A percentile compares a stretch with the other conserved stretches of the same genome.
These are phyloP conservation scores for Atethmia centrago DNA, from an alignment of 2,888 invertebrate genomes.

Conservation along the genomic window DNA sequence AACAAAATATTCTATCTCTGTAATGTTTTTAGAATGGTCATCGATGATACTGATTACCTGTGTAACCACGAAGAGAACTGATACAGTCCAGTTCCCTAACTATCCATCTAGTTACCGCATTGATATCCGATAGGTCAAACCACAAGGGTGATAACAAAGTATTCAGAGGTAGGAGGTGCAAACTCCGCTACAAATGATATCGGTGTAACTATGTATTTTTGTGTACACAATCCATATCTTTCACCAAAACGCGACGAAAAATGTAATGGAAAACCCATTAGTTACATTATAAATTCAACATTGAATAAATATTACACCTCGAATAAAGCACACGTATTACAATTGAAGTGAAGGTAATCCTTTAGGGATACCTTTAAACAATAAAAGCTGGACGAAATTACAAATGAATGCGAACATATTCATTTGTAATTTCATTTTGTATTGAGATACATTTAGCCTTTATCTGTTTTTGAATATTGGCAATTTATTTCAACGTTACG, in stretches of 20 bases:
- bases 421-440: slow-evolving; percentile 50
- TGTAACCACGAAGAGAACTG: not conserved
- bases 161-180: not conserved
- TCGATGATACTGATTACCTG: not conserved
- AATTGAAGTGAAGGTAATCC: slow-evolving; percentile 41
- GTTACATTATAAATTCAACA: slow-evolving; percentile 26
- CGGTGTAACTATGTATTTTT: not conserved
- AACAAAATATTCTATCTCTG: not conserved
- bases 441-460: slow-evolving; percentile 33
- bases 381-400: slow-evolving; percentile 48
- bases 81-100: not conserved
- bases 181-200: not conserved
- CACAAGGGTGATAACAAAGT: not conserved
- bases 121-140: not conserved
- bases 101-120: not conserved
- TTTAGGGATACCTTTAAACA: slow-evolving; percentile 37
- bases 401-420: no score
- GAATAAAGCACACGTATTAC: slow-evolving; percentile 33
- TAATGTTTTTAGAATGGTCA: not conserved
- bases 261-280: slow-evolving; percentile 19
- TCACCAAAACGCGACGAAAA: slow-evolving; percentile 8
- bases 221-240: slow-evolving; percentile 30
- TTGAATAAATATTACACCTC: slow-evolving; percentile 44
- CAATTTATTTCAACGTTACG: slow-evolving; percentile 44
- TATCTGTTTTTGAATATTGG: slow-evolving; percentile 49